These are phyloP conservation scores for Hypomesus transpacificus DNA, from an alignment of 2,113 vertebrate species.

Conservation along the genomic window DNA sequence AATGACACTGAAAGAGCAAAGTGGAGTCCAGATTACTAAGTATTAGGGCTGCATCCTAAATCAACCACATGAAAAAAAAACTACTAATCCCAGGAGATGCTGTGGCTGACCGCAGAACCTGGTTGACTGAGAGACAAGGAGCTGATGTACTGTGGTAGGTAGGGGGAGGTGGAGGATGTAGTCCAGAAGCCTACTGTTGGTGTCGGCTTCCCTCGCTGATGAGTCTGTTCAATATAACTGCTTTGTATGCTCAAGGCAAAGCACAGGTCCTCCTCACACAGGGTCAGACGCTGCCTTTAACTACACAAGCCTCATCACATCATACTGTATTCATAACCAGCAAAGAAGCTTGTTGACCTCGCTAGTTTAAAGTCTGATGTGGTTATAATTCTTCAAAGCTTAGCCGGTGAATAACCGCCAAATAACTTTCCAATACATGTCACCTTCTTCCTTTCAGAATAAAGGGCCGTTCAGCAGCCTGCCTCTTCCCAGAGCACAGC, in stretches of 20 bases:
- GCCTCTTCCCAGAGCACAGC: constrained; percentile 2
- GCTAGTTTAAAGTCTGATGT: no score
- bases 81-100: constrained; percentile 63
- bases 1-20: constrained; percentile 59
- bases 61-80: constrained; percentile 61
- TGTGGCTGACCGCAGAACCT: constrained; percentile 67
- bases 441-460: no score
- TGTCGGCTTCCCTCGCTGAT: neutral
- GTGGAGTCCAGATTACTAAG: constrained; percentile 61
- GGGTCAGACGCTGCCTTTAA: no score
- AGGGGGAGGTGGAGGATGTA: neutral
- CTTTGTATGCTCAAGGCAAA: neutral
- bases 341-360: no score
- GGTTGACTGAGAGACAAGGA: constrained; percentile 57
- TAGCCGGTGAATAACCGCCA: no score
- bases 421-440: no score
- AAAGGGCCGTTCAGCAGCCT: constrained; percentile 24
- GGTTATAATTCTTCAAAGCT: no score
- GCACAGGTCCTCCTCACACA: no score
- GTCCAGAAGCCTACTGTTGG: neutral
- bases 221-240: neutral
- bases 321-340: no score
- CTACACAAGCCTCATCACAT: no score
- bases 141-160: neutral
- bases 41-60: constrained; percentile 58